Percentiles rank a stretch among this genome's conserved stretches.
These are phyloP conservation scores for Chionomys nivalis DNA, from an alignment of 2,113 vertebrate species.

Conservation along the genomic window DNA sequence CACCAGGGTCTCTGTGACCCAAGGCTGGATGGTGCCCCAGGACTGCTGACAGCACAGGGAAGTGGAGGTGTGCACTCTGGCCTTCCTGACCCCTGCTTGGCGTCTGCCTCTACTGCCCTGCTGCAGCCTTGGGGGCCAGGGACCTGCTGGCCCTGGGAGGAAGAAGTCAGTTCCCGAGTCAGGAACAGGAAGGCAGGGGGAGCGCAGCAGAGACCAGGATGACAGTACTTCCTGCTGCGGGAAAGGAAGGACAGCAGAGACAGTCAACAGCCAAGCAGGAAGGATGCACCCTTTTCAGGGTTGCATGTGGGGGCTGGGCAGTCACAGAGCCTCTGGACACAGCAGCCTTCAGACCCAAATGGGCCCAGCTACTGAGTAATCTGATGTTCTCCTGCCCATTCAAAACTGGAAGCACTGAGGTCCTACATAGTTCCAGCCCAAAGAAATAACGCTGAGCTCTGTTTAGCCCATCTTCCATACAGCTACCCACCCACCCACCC, in stretches of 20 bases:
- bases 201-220: conserved; percentile 84
- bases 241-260: conserved; percentile 79
- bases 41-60: conserved; percentile 90
- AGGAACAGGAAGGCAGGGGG: conserved; percentile 87
- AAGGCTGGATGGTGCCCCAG: conserved; percentile 38
- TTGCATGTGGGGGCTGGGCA: conserved; percentile 61
- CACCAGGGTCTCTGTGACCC: conserved; percentile 72
- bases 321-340: background rate
- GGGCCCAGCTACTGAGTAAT: background rate
- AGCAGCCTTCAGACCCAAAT: background rate
- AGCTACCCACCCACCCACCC: background rate
- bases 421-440: background rate
- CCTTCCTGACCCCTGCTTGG: conserved; percentile 80
- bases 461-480: background rate
- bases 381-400: background rate
- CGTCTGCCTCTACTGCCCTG: conserved; percentile 85
- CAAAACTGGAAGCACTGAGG: background rate
- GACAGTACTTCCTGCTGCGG: conserved; percentile 86
- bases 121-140: conserved; percentile 83
- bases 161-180: conserved; percentile 83
- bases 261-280: conserved; percentile 75
- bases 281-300: conserved; percentile 67
- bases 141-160: conserved; percentile 85
- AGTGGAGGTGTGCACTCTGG: conserved; percentile 92
- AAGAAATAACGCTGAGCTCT: background rate